These are phyloP conservation scores for Aurelia aurita DNA, from an alignment of 30 jellyfish, hydroid and myxozoan species.

Conservation along the genomic window DNA sequence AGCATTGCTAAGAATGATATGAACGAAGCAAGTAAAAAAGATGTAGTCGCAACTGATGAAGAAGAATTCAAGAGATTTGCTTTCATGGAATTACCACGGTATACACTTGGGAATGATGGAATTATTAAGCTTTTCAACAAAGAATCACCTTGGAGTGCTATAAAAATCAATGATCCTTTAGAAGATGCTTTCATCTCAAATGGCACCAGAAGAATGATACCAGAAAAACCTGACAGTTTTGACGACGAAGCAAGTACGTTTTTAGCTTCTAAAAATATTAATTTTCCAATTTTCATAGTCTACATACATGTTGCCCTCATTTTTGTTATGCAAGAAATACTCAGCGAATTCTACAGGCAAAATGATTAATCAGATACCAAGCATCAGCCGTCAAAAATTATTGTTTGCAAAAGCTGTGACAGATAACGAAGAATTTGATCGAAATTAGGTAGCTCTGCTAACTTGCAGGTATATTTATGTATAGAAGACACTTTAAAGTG, in stretches of 20 bases:
- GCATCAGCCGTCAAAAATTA: too few relatives aligned
- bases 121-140: conserved; percentile 75
- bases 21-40: conserved; percentile 52
- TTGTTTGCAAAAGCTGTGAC: too few relatives aligned
- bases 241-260: conserved; percentile 3
- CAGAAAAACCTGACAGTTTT: not conserved
- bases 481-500: too few relatives aligned
- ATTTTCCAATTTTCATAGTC: too few relatives aligned
- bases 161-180: conserved; percentile 75
- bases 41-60: conserved; percentile 57
- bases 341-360: too few relatives aligned
- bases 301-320: too few relatives aligned
- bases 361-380: too few relatives aligned
- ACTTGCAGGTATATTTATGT: too few relatives aligned
- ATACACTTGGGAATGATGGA: conserved; percentile 86
- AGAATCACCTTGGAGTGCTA: conserved; percentile 78
- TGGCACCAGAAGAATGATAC: conserved; percentile 21
- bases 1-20: conserved; percentile 50
- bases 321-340: too few relatives aligned
- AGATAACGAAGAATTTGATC: too few relatives aligned
- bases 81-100: conserved; percentile 81
- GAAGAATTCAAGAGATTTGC: conserved; percentile 75
- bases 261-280: not conserved
- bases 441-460: too few relatives aligned
- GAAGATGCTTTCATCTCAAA: conserved; percentile 45